Conservation (phyloP, 1,140 invertebrate genomes). For the Spodoptera frugiperda region DNA sequence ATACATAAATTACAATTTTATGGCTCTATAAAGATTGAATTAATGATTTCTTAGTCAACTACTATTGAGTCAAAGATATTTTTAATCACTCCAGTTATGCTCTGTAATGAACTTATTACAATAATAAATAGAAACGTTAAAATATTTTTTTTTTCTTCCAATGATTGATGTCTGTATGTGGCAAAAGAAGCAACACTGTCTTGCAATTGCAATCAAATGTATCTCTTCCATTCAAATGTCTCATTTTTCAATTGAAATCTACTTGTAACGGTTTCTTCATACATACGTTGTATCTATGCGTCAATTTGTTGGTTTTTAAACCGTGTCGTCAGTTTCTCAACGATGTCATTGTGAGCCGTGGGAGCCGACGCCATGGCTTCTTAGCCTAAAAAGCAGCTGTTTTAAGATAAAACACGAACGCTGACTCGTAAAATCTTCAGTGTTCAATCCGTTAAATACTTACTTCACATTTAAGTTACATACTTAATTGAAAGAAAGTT, state of each 20-base stretch:
- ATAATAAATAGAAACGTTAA: too few species aligned
- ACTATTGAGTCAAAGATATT: too few species aligned
- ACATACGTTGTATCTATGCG: background rate
- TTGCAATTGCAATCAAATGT: too few species aligned
- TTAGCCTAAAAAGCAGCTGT: background rate
- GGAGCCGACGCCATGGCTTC: conserved; percentile 40
- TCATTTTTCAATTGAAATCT: too few species aligned
- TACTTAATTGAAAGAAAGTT: background rate
- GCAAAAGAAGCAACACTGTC: too few species aligned
- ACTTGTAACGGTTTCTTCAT: background rate
- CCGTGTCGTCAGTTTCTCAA: conserved; percentile 40
- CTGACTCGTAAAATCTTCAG: conserved; percentile 8
- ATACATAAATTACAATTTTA: background rate
- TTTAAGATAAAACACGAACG: conserved; percentile 33
- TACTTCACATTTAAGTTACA: background rate
- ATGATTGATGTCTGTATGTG: too few species aligned
- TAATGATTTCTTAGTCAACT: too few species aligned
- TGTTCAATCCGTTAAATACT: conserved; percentile 1
- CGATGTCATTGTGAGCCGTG: conserved; percentile 40
- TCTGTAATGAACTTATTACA: too few species aligned
- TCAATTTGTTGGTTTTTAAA: conserved; percentile 22
- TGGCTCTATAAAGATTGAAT: background rate
- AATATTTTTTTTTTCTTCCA: too few species aligned
- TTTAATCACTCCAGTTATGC: too few species aligned
- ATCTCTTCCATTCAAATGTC: too few species aligned